A percentile compares a stretch with the other conserved stretches of the same genome.
phyloP scores from a whole-genome alignment of 2,888 invertebrate species.

The Tipula vernalis region DNA sequence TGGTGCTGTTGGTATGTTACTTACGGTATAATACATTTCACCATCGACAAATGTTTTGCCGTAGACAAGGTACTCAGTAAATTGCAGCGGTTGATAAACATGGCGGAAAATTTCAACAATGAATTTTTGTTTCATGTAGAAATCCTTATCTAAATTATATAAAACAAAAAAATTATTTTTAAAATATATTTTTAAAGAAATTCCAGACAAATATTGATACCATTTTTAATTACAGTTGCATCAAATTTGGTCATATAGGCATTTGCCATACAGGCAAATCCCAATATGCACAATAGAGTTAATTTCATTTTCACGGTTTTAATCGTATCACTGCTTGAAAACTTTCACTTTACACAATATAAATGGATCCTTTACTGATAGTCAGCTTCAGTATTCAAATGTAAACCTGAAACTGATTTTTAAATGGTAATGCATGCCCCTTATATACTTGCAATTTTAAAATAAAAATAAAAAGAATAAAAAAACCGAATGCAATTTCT shows the following conservation, averaged over 20 bases:
- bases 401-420: background rate
- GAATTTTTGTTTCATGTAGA: conserved; percentile 36
- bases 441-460: background rate
- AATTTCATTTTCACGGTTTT: background rate
- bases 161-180: background rate
- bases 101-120: conserved; percentile 38
- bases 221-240: background rate
- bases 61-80: conserved; percentile 9
- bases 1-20: background rate
- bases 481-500: background rate
- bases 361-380: background rate
- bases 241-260: conserved; percentile 5
- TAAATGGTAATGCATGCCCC: background rate
- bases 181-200: background rate
- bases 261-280: background rate
- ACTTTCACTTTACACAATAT: background rate
- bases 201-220: background rate
- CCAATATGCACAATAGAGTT: background rate
- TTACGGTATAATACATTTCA: conserved; percentile 13
- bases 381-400: background rate
- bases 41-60: conserved; percentile 12
- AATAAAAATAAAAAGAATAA: background rate
- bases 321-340: background rate
- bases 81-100: conserved; percentile 26
- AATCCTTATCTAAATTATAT: conserved; percentile 23